Evolutionary conservation across 2,888 invertebrate species (phyloP), one percentile per base, ranked within the genome.

Genomic region (Dasysyrphus tricinctus): DNA sequence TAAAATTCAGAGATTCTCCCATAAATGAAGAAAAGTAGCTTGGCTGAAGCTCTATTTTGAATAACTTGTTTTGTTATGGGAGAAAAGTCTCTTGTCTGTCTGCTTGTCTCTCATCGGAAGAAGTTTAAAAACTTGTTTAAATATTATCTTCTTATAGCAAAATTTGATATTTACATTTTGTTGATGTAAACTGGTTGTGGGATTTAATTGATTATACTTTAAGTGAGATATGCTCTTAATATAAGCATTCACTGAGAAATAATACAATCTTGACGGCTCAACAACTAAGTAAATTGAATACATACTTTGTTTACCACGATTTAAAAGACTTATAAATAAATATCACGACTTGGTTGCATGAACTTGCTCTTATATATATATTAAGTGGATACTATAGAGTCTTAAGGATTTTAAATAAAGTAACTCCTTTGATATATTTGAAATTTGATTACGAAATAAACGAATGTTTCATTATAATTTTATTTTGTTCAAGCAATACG

Each of bases 151-250:
- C 19, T 24, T 9, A 57, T 24, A 19, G 4, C 34, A 57, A 24
- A 24, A n/a, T 34, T 19, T 39, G 16, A 29, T 44, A 47, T 65
- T 44, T 42, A 61, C 19, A 59, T 39, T 39, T 39, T 19, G 8
- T 37, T 16, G n/a, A n/a, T n/a, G 16, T 14, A 5, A 39, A 59
- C 59, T 59, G 59, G 59, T 63, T 63, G 6, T 29, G 29, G 63
- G 5, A 63, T 63, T 63, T 29, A 29, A 63, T 44, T 61, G 39
- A 42, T 42, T 39, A n/a, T 14, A 8, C 29, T 59, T 37, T 11
- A n/a, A 24, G 19, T n/a, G 8, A 44, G 14, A 39, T 29, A 63
- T 63, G 24, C 63, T 44, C 14, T 42, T 63, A 63, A 42, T 12
- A 19, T 42, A n/a, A n/a, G 16, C 19, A 19, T 59, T 59, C 6